A percentile compares a stretch with the other conserved stretches of the same genome.
Conservation (phyloP, 2,797 vertebrate genomes). For the Mormyrus hasselquistii region DNA sequence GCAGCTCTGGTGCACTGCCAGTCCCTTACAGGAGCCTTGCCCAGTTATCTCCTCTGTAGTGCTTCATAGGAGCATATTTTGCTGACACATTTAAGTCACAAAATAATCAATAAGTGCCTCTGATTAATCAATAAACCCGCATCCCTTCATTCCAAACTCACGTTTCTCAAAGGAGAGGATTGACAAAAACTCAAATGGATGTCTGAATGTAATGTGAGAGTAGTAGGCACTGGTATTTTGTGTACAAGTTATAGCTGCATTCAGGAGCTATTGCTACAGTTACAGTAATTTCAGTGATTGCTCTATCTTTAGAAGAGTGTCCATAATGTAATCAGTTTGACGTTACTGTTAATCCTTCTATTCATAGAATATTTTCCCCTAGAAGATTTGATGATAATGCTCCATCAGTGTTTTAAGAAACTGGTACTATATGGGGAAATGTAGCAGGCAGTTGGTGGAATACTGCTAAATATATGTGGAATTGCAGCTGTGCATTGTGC, state of each 20-base stretch:
- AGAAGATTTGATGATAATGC: neutral
- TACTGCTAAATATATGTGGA: neutral
- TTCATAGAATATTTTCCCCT: neutral
- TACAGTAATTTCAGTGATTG: neutral
- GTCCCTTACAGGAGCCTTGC: slow-evolving; percentile 33
- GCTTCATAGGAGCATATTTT: slow-evolving; percentile 7
- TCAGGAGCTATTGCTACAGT: neutral
- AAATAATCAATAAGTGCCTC: slow-evolving; percentile 34
- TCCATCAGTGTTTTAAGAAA: neutral
- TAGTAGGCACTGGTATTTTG: neutral
- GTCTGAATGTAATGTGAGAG: neutral
- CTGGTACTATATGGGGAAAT: neutral
- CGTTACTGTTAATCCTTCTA: neutral
- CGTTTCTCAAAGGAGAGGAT: neutral
- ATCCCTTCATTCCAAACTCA: neutral
- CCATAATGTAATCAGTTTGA: neutral
- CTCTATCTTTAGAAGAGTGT: neutral
- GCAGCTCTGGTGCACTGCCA: slow-evolving; percentile 38
- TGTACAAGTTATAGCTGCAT: neutral
- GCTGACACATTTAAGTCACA: slow-evolving; percentile 23
- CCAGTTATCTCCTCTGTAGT: slow-evolving; percentile 34
- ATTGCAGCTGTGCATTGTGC: neutral
- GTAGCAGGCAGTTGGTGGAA: neutral
- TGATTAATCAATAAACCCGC: neutral
- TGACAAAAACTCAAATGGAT: neutral